Conservation (phyloP, 2,113 vertebrate species). For the Poecilia latipinna region DNA sequence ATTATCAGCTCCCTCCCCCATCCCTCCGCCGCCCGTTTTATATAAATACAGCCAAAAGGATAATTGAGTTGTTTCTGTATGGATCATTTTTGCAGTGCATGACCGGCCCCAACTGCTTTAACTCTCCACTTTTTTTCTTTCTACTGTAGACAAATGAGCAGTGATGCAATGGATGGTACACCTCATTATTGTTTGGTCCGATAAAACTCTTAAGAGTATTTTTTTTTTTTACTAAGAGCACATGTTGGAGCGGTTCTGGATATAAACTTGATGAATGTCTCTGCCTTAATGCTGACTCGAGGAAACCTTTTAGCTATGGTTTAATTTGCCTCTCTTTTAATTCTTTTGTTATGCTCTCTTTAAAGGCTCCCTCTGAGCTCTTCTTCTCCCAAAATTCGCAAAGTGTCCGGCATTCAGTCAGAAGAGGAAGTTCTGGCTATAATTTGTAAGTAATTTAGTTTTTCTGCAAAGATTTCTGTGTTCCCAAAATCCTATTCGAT, state of each 20-base stretch:
- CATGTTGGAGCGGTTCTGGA: constrained; percentile 29
- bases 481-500: not conserved
- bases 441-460: not conserved
- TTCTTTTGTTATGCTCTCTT: constrained; percentile 25
- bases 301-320: constrained; percentile 1
- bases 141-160: constrained; percentile 34
- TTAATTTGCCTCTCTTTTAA: constrained; percentile 30
- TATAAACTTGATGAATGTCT: constrained; percentile 39
- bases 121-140: constrained; percentile 4
- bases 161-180: not conserved
- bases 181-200: constrained; percentile 18
- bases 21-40: not conserved
- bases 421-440: not conserved
- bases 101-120: constrained; percentile 17
- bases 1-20: not conserved
- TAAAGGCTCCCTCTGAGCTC: constrained; percentile 42
- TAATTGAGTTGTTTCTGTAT: not conserved
- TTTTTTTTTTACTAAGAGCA: constrained; percentile 41
- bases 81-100: constrained; percentile 8
- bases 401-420: constrained; percentile 4
- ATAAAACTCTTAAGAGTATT: constrained; percentile 2
- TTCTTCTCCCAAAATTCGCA: constrained; percentile 11
- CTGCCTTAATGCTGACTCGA: constrained; percentile 30
- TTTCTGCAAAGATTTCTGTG: not conserved
- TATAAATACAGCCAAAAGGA: constrained; percentile 1